Base-by-base conservation (phyloP, 1,140 invertebrate genomes). In the Drosophila dunni region DNA sequence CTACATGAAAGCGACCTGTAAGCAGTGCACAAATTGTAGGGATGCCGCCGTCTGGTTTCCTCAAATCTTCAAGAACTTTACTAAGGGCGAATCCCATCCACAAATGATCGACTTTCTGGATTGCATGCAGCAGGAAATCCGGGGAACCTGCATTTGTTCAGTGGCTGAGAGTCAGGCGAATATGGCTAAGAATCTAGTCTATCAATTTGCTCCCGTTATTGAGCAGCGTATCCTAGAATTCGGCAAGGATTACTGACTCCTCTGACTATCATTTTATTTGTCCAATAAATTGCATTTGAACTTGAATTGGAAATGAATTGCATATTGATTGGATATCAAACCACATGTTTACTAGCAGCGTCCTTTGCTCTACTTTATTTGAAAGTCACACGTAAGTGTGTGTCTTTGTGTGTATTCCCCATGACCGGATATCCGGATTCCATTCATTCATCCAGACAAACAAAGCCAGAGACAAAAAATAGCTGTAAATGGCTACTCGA, bases 1-100 rank as follows among this genome's bases (percentile, higher is more conserved):
- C 93, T 99, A 99, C 93, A 98, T 99, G 92, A 98, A 99, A 89
- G 98, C 99, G 93, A 98, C 97, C 6, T 99, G 98, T 93, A 99
- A 98, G 20, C 98, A 99, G 94, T 99, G 99, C 91, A 99, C 98
- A 53, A 98, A 98, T 10, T 99, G 98, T 93, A 94, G 98, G 29
- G 99, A 99, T 94, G 98, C 98, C 7, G 97, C 98, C 74, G 95
- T 95, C 42, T 99, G 98, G 98, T 98, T 99, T 97, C 97, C 97
- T 91, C 98, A 99, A 93, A 97, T 99, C 13, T 73, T 78, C 11
- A 60, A 24, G n/a, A 68, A 44, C 11, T 79, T 92, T 40, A 97
- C 98, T 7, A 95, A 97, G 54, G 99, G 99, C 40, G 97, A 99
- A 92, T 98, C 97, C 2, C 95, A 96, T 81, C 95, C 96, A 10